Base-by-base conservation (phyloP, 2,113 vertebrate genomes). In the Origma solitaria region DNA sequence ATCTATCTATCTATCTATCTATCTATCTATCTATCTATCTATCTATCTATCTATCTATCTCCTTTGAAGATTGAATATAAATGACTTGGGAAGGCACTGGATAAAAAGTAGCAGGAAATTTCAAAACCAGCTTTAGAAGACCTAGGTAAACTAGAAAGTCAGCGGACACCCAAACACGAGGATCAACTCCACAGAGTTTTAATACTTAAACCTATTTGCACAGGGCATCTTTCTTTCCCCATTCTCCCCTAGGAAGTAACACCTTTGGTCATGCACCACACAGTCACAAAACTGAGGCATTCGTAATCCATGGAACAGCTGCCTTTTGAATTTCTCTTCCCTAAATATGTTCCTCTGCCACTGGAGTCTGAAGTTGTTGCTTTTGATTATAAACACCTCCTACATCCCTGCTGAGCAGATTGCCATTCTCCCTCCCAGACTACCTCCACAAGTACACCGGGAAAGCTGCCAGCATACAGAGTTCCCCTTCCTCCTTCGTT, bases 311-410 rank as follows among this genome's bases (percentile, higher is more conserved):
- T 71, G 54, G 6, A 93, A 85, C 66, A 89, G 22, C 57, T 86
- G 37, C 11, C 31, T 81, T 91, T 68, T 64, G 7, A 64, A 70
- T 78, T 89, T 68, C n/a, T 76, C 28, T 54, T 91, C 78, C 14
- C 31, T 79, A 87, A 75, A 76, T 72, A 57, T 28, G 40, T 82
- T 91, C 12, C 28, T 72, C n/a, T 84, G 31, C 13, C 60, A 61
- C 31, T 38, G 79, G 61, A 84, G 79, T 20, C 44, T 79, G 70
- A 69, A 93, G 88, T 18, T 2, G 1, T 53, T 89, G 51, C 9
- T 92, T 97, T 68, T 76, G 37, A 85, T 87, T 89, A 89, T 72
- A 87, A 89, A 91, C 40, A 82, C 37, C 73, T 92, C 73, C 84
- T 68, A 89, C 84, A 57, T 13, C 61, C 44, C 65, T 76, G 61